phyloP scores from a whole-genome alignment of 2,888 invertebrate species.

The Caenorhabditis wallacei region DNA sequence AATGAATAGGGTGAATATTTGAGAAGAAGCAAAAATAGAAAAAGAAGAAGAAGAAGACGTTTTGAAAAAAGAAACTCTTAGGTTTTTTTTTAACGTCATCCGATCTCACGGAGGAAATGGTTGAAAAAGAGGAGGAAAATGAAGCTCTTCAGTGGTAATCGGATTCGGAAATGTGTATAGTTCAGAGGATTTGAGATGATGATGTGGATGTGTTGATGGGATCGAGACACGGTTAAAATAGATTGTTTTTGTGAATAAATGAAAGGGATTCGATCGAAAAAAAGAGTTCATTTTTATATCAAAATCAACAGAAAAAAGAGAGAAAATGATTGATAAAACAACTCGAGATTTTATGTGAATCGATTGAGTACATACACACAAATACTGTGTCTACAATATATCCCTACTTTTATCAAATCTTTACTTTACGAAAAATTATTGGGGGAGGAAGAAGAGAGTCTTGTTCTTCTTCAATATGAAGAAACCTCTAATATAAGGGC shows the following conservation, averaged over 20 bases:
- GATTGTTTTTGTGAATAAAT: slow-evolving; percentile 2
- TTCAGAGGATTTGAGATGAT: slow-evolving; percentile 16
- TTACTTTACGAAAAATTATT: slow-evolving; percentile 6
- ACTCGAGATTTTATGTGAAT: slow-evolving; percentile 6
- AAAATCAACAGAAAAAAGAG: background rate
- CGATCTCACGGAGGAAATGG: slow-evolving; percentile 47
- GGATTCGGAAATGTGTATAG: slow-evolving; percentile 58
- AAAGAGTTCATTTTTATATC: background rate
- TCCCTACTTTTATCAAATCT: slow-evolving; percentile 34
- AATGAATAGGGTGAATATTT: slow-evolving; percentile 58
- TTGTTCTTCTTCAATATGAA: background rate
- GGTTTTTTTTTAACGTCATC: slow-evolving; percentile 63
- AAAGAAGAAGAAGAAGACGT: slow-evolving; percentile 23
- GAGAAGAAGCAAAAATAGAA: slow-evolving; percentile 31
- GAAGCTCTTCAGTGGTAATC: slow-evolving; percentile 56
- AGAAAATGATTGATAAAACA: background rate
- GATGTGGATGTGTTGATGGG: slow-evolving; percentile 24
- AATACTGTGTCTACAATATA: slow-evolving; percentile 39
- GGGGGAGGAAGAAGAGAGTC: background rate
- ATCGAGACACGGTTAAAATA: background rate
- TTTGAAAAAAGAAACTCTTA: slow-evolving; percentile 37
- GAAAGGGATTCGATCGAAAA: background rate
- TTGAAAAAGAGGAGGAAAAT: slow-evolving; percentile 16
- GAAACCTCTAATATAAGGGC: background rate
- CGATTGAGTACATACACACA: slow-evolving; percentile 49